Evolutionary conservation across 1,140 invertebrate genomes (phyloP).

Genomic region (Lordiphosa mommai): DNA sequence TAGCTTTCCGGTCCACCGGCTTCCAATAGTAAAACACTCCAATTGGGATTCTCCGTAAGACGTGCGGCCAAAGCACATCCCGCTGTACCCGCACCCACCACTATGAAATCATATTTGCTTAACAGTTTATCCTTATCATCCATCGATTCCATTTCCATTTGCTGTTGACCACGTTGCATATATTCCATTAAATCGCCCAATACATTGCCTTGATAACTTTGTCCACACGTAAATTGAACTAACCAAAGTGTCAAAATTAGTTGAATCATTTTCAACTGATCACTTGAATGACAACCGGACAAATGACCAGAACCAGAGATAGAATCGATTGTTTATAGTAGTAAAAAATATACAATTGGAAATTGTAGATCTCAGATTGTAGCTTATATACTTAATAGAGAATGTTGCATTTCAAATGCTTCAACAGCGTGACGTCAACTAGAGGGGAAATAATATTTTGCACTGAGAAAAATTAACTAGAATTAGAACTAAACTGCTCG

Average conservation of each 20-base stretch:
- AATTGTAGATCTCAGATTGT: background rate
- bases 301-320: too few relatives aligned
- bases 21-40: constrained; percentile 86
- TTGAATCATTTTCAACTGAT: background rate
- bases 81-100: constrained; percentile 87
- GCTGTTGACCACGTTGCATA: constrained; percentile 35
- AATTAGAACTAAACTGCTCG: too few relatives aligned
- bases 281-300: too few relatives aligned
- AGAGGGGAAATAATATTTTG: too few relatives aligned
- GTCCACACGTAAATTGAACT: background rate
- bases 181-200: constrained; percentile 34
- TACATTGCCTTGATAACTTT: constrained; percentile 28
- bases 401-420: too few relatives aligned
- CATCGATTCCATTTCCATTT: constrained; percentile 45
- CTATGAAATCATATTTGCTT: constrained; percentile 83
- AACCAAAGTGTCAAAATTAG: background rate
- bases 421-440: too few relatives aligned
- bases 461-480: too few relatives aligned
- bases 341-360: background rate
- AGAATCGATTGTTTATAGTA: too few relatives aligned
- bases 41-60: constrained; percentile 82
- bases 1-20: constrained; percentile 83
- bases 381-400: background rate
- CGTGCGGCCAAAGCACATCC: constrained; percentile 86
- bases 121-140: constrained; percentile 77